A percentile compares a stretch with the other conserved stretches of the same genome.
Evolutionary conservation across 2,797 vertebrate genomes (phyloP).

Genomic region (Enteromius anoplus): DNA sequence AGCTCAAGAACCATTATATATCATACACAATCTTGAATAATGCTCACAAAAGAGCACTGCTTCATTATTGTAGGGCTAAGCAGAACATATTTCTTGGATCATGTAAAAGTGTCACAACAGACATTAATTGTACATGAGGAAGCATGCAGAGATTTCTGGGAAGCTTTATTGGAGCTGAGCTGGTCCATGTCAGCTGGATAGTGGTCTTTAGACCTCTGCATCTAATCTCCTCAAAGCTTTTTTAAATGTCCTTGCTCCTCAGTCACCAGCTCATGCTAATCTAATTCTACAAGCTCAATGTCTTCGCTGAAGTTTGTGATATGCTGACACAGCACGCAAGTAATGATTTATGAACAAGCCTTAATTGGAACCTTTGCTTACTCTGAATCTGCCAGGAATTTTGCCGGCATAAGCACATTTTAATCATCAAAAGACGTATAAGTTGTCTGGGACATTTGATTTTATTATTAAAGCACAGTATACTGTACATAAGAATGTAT

Average conservation of each 20-base stretch:
- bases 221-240: slow-evolving; percentile 71
- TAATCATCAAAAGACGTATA: slow-evolving; percentile 43
- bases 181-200: slow-evolving; percentile 14
- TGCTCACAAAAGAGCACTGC: background rate
- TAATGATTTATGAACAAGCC: slow-evolving; percentile 68
- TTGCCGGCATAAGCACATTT: slow-evolving; percentile 41
- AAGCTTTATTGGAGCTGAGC: slow-evolving; percentile 18
- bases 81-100: background rate
- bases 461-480: slow-evolving; percentile 22
- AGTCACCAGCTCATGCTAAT: slow-evolving; percentile 70
- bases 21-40: background rate
- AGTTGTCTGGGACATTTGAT: slow-evolving; percentile 14
- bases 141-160: slow-evolving; percentile 22
- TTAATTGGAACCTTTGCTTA: slow-evolving; percentile 64
- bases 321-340: slow-evolving; percentile 64
- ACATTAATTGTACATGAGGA: background rate
- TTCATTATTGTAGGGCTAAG: background rate
- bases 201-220: slow-evolving; percentile 53
- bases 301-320: slow-evolving; percentile 47
- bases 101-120: background rate
- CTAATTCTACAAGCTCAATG: slow-evolving; percentile 69
- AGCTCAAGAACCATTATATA: background rate
- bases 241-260: slow-evolving; percentile 71
- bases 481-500: background rate
- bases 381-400: slow-evolving; percentile 51